These are phyloP conservation scores for Leucophora obtusa DNA, from an alignment of 2,888 invertebrate species.

Conservation along the genomic window DNA sequence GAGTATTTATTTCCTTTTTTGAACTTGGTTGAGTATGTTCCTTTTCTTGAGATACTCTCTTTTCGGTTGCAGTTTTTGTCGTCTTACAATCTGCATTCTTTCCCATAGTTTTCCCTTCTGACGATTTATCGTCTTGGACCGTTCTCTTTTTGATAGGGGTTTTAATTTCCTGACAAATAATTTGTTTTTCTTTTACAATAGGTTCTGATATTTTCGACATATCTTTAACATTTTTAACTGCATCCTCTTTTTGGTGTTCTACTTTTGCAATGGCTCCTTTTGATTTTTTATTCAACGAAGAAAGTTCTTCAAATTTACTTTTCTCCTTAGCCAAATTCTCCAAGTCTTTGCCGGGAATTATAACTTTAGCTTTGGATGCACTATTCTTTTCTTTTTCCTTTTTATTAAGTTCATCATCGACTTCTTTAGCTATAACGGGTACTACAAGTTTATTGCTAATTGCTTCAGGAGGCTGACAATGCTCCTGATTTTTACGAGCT, in stretches of 20 bases:
- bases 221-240: too few relatives aligned
- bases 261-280: constrained; percentile 37
- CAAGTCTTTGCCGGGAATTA: neutral
- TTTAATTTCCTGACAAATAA: constrained; percentile 23
- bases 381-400: constrained; percentile 69
- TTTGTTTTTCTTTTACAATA: constrained; percentile 41
- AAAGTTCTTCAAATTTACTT: constrained; percentile 41
- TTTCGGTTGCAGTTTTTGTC: neutral
- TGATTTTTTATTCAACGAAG: constrained; percentile 18
- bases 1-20: neutral
- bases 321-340: constrained; percentile 26
- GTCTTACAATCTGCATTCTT: too few relatives aligned
- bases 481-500: constrained; percentile 63
- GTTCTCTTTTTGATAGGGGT: neutral
- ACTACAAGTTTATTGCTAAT: constrained; percentile 76
- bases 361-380: constrained; percentile 1
- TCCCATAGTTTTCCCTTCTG: neutral
- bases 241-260: constrained; percentile 38
- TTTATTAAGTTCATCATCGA: constrained; percentile 73
- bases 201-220: constrained; percentile 65
- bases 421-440: constrained; percentile 77
- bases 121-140: neutral
- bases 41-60: constrained; percentile 4
- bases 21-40: constrained; percentile 7
- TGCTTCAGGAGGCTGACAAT: constrained; percentile 72